These are phyloP conservation scores for Neuroscelio doddi DNA, from an alignment of 2,888 invertebrate genomes.

Conservation along the genomic window DNA sequence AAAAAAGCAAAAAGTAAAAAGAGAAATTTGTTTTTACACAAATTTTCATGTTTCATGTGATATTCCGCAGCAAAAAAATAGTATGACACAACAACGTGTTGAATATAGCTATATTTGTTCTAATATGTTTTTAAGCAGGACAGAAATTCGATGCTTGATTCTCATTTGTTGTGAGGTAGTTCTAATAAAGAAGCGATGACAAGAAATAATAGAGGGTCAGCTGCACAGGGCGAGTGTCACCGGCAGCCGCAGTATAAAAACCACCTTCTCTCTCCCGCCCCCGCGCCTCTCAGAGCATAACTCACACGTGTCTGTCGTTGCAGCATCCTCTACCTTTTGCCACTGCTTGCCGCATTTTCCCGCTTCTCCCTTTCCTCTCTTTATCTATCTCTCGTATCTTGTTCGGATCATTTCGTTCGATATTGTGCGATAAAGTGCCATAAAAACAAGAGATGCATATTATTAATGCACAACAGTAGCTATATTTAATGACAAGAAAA, in stretches of 20 bases:
- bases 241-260: slow-evolving; percentile 57
- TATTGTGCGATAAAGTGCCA: no score
- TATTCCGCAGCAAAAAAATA: no score
- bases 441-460: no score
- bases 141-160: slow-evolving; percentile 15
- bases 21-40: no score
- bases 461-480: no score
- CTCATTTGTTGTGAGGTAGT: slow-evolving; percentile 15
- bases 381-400: no score
- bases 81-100: no score
- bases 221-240: slow-evolving; percentile 60
- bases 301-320: slow-evolving; percentile 33
- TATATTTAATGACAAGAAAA: slow-evolving; percentile 4
- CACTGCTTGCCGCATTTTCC: neutral
- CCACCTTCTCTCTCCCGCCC: slow-evolving; percentile 16
- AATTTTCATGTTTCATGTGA: no score
- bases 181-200: slow-evolving; percentile 42
- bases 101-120: neutral
- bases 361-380: no score
- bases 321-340: slow-evolving; percentile 21
- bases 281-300: slow-evolving; percentile 29
- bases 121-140: neutral
- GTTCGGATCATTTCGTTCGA: neutral
- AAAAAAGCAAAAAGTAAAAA: no score
- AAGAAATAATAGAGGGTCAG: slow-evolving; percentile 62